These are phyloP conservation scores for Irena cyanogastra DNA, from an alignment of 2,113 vertebrate species.

Conservation along the genomic window DNA sequence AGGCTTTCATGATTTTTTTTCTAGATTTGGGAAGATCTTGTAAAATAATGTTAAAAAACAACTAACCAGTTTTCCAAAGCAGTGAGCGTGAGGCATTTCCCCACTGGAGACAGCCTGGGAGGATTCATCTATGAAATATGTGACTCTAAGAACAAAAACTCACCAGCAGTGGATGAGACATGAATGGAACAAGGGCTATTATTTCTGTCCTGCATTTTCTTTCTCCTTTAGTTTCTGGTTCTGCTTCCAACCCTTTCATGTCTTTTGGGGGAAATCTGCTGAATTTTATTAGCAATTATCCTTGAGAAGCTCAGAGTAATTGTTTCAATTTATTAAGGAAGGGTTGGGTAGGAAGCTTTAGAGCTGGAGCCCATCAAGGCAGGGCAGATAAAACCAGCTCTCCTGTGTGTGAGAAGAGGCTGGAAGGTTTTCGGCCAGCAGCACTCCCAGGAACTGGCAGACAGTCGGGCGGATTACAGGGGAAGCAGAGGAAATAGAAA, in stretches of 20 bases:
- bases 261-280: slow-evolving; percentile 28
- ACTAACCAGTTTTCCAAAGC: not conserved
- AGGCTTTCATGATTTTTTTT: not conserved
- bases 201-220: slow-evolving; percentile 40
- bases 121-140: slow-evolving; percentile 31
- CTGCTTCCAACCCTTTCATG: slow-evolving; percentile 9
- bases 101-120: not conserved
- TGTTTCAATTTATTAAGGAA: slow-evolving; percentile 42
- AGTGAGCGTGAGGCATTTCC: not conserved
- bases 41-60: not conserved
- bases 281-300: slow-evolving; percentile 38
- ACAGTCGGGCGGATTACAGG: slow-evolving; percentile 29
- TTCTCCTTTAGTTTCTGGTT: slow-evolving; percentile 32
- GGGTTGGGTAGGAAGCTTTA: not conserved
- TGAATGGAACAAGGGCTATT: slow-evolving; percentile 33
- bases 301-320: not conserved
- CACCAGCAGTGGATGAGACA: slow-evolving; percentile 16
- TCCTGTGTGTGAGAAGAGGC: not conserved
- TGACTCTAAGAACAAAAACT: slow-evolving; percentile 38
- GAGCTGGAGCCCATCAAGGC: not conserved
- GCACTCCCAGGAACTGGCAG: not conserved
- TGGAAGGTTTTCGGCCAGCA: not conserved
- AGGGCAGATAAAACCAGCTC: slow-evolving; percentile 4
- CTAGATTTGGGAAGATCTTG: not conserved
- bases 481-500: slow-evolving; percentile 50